Evolutionary conservation across 1,140 invertebrate species (phyloP).

Genomic region (Melipona quadrifasciata): DNA sequence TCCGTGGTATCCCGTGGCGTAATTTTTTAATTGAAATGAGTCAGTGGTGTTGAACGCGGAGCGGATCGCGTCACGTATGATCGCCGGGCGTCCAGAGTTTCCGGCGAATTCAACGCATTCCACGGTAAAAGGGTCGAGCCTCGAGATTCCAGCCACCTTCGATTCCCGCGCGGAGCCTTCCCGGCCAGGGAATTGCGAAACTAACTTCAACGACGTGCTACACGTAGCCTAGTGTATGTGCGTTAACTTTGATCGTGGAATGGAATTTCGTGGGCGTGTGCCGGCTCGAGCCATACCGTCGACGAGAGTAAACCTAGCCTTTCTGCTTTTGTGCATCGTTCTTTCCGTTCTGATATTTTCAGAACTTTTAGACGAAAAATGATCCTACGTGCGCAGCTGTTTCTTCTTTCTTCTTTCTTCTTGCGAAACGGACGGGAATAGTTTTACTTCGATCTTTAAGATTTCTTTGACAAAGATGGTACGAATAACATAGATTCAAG

Average conservation of each 20-base stretch:
- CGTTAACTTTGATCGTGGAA: background rate
- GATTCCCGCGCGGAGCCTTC: background rate
- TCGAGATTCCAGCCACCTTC: background rate
- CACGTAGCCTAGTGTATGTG: background rate
- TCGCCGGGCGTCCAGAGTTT: conserved; percentile 10
- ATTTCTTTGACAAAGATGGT: no score
- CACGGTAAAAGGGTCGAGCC: background rate
- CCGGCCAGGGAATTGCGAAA: background rate
- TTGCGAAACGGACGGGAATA: no score
- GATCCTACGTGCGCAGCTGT: no score
- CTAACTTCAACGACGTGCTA: background rate
- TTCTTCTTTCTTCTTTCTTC: no score
- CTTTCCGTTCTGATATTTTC: background rate
- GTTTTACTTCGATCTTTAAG: no score
- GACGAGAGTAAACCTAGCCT: background rate
- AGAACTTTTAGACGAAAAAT: no score
- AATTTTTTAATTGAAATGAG: conserved; percentile 47
- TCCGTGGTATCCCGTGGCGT: conserved; percentile 17
- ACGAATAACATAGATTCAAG: no score
- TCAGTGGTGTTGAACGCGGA: background rate
- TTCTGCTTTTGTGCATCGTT: background rate
- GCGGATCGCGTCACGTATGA: background rate
- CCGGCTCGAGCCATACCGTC: background rate
- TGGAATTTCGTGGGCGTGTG: background rate
- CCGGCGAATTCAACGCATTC: conserved; percentile 10